Base-by-base conservation (phyloP, 2,797 vertebrate species). In the Diplodus puntazzo region DNA sequence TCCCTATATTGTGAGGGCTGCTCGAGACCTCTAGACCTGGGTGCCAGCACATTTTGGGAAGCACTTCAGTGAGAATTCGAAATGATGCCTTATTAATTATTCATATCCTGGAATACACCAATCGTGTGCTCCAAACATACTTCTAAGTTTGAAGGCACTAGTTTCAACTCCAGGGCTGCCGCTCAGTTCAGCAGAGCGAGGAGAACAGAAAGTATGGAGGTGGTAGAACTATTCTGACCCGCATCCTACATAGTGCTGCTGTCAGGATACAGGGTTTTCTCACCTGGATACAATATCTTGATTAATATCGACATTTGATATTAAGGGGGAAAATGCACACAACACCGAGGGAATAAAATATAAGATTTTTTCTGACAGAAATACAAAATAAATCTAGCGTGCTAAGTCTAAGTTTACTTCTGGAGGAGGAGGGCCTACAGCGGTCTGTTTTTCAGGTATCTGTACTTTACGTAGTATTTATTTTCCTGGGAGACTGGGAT, bases 1-100 rank as follows among this genome's bases (percentile, higher is more conserved):
- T 88, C 89, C 88, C 89, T 87, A 86, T 89, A 92, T 90, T 90
- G 92, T 88, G 82, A 86, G 87, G 84, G 82, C 87, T 91, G 90
- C 87, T 85, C 81, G 83, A 93, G 92, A 95, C 94, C 92, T 92
- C 89, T 86, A 89, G 91, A 95, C 93, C 93, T 88, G 86, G 57
- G 88, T 92, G 92, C 92, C 90, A 95, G 83, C 91, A 93, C 86
- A 92, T 93, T 94, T 95, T 94, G 92, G 94, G 90, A 94, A 94
- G 90, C 91, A 91, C 90, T 94, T 95, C 93, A 94, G 90, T 95
- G 90, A 93, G 95, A 95, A 95, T 95, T 85, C 68, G 60, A 94
- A 94, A 95, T 95, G 83, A 92, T 87, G 59, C 66, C 69, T 27
- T 80, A 85, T 95, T 88, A 94, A 95, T 95, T 90, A 94, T 95